Evolutionary conservation across 2,113 vertebrate genomes (phyloP), one percentile per base, ranked within the genome.

Genomic region (Rallus limicola): DNA sequence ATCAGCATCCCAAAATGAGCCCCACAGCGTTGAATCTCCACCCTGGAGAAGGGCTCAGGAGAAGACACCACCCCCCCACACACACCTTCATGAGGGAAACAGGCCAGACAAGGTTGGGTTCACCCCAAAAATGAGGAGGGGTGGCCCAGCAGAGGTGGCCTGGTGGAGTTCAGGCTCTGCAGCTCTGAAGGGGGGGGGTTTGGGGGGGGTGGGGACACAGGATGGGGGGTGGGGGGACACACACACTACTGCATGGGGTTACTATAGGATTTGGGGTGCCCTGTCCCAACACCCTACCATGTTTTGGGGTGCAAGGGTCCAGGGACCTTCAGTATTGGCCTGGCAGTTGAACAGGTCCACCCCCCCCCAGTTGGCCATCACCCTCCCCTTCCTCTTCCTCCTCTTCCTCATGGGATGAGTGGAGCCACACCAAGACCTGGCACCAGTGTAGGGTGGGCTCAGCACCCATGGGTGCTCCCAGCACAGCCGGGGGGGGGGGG

Each of bases 301-400:
- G 56, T 98, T 98, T 96, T 2, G 97, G 91, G 6, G 98, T 97
- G 59, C 98, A 98, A 3, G 88, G 74, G 96, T 97, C 69, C 3
- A 65, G 5, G 95, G 97, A 2, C 98, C 98, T 88, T 98, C 97
- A 2, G 94, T 80, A 40, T 97, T 96, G 7, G 98, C 97, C 71
- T 98, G 98, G 79, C 98, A 98, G 96, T 98, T 98, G 62, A 98
- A 98, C 44, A 98, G 83, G 3, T 77, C 92, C 26, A 98, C 98
- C 3, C 98, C 97, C 98, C 3, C 98, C 97, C 10, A 98, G 96
- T 99, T 98, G 5, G 98, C 97, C 6, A 1, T 33, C 3, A 98
- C 97, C 97, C 40, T 40, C 40, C 65, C 98, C 96, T 92, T 98
- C 98, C 87, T 99, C 98, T 88, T 98, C 96, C 93, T 98, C 98